A percentile compares a stretch with the other conserved stretches of the same genome.
Evolutionary conservation across 2,888 invertebrate species (phyloP).

Genomic region (Hydroisotoma schaefferi): DNA sequence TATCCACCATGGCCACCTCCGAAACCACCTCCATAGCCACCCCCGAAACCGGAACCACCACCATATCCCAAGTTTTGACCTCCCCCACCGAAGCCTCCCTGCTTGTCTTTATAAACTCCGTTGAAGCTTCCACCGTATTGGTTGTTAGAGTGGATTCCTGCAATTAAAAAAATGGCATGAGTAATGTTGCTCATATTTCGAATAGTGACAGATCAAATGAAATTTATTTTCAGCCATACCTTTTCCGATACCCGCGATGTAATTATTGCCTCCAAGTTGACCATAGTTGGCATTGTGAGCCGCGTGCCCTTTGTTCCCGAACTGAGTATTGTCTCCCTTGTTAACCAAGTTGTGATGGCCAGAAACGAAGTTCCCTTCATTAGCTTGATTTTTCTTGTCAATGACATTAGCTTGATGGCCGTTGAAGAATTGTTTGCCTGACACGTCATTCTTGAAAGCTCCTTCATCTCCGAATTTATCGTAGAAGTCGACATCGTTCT

Average conservation of each 20-base stretch:
- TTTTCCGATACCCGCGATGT: conserved; percentile 40
- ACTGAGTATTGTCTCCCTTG: conserved; percentile 35
- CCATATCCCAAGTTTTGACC: conserved; percentile 23
- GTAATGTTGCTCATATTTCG: background rate
- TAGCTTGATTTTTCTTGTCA: conserved; percentile 41
- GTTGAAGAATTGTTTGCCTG: conserved; percentile 45
- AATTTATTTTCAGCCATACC: conserved; percentile 13
- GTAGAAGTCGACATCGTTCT: conserved; percentile 42
- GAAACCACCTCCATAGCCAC: conserved; percentile 27
- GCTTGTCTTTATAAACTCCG: conserved; percentile 36
- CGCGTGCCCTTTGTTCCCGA: conserved; percentile 41
- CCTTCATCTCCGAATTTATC: conserved; percentile 47
- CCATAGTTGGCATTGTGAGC: conserved; percentile 38
- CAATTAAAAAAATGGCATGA: background rate
- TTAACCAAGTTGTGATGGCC: conserved; percentile 43
- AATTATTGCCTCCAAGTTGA: conserved; percentile 34
- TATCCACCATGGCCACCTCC: conserved; percentile 10
- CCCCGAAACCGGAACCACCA: conserved; percentile 22
- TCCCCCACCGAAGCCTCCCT: conserved; percentile 34
- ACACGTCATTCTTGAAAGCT: conserved; percentile 43
- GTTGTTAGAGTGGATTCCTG: conserved; percentile 39
- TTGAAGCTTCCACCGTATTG: conserved; percentile 39
- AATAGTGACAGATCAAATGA: background rate
- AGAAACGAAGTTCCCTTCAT: conserved; percentile 35
- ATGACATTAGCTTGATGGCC: conserved; percentile 41